Conservation (phyloP, 1,140 invertebrate genomes). For the Anadara kagoshimensis region DNA sequence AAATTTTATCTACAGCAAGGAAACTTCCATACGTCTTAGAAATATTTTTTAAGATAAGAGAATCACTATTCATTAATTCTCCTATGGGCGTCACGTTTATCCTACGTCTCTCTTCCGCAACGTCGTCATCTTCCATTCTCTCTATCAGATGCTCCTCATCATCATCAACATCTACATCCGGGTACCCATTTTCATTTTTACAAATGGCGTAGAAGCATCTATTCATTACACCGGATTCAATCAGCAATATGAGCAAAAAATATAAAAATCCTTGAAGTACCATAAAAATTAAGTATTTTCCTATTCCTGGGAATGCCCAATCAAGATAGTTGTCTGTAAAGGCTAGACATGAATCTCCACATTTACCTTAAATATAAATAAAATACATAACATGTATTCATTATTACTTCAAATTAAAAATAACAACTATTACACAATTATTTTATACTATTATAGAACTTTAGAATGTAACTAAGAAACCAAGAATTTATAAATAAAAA, state of each 20-base stretch:
- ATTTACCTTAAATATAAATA: slow-evolving; percentile 47
- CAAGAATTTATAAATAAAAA: too few relatives aligned
- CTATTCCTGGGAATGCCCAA: slow-evolving; percentile 75
- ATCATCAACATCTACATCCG: neutral
- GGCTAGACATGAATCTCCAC: slow-evolving; percentile 51
- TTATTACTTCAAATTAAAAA: too few relatives aligned
- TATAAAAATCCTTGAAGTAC: slow-evolving; percentile 75
- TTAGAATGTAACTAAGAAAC: too few relatives aligned
- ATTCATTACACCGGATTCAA: slow-evolving; percentile 72
- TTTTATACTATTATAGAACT: too few relatives aligned
- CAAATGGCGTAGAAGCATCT: slow-evolving; percentile 9
- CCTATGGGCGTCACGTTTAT: slow-evolving; percentile 44
- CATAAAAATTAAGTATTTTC: slow-evolving; percentile 76
- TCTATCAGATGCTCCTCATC: neutral
- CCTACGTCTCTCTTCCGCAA: slow-evolving; percentile 47
- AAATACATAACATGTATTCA: neutral
- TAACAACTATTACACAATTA: too few relatives aligned
- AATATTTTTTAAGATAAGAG: slow-evolving; percentile 69
- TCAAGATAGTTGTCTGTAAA: slow-evolving; percentile 73
- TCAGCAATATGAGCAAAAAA: slow-evolving; percentile 74
- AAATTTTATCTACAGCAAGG: slow-evolving; percentile 68
- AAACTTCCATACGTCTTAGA: slow-evolving; percentile 79
- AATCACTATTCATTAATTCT: slow-evolving; percentile 42
- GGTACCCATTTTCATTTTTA: neutral
- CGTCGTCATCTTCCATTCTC: slow-evolving; percentile 50